Evolutionary conservation across 2,888 invertebrate genomes (phyloP).

Genomic region (Cataglyphis livida): DNA sequence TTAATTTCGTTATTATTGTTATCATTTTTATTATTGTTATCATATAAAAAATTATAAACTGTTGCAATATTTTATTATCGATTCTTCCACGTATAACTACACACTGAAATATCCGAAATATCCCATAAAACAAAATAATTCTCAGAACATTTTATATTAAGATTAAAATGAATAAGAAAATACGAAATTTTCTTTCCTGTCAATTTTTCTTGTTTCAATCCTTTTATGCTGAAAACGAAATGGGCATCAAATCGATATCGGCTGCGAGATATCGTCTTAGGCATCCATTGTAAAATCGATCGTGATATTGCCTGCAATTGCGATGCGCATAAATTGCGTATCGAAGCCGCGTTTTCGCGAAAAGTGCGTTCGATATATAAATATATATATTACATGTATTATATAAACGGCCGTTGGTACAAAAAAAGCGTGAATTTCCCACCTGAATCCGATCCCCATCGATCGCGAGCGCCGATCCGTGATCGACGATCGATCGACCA

Average conservation of each 20-base stretch:
- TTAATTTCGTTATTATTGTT: slow-evolving; percentile 1
- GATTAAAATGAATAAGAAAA: background rate
- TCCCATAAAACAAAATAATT: background rate
- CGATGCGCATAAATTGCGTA: slow-evolving; percentile 38
- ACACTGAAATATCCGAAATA: background rate
- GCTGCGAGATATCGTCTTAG: background rate
- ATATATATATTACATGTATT: slow-evolving; percentile 63
- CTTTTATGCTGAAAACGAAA: slow-evolving; percentile 3
- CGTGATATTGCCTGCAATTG: slow-evolving; percentile 18
- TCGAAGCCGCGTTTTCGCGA: slow-evolving; percentile 41
- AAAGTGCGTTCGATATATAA: slow-evolving; percentile 65
- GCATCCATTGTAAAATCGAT: slow-evolving; percentile 30
- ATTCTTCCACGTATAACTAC: background rate
- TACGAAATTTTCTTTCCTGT: background rate
- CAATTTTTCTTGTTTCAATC: background rate
- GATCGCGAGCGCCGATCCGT: slow-evolving; percentile 64
- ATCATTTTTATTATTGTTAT: background rate
- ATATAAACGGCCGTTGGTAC: slow-evolving; percentile 71
- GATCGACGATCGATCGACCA: slow-evolving; percentile 73
- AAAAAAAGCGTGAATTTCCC: slow-evolving; percentile 69
- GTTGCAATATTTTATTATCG: background rate
- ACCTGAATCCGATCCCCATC: slow-evolving; percentile 71
- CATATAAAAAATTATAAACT: background rate
- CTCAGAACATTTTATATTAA: background rate
- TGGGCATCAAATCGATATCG: background rate